These are phyloP conservation scores for Daboia siamensis DNA, from an alignment of 2,113 vertebrate genomes.

Conservation along the genomic window DNA sequence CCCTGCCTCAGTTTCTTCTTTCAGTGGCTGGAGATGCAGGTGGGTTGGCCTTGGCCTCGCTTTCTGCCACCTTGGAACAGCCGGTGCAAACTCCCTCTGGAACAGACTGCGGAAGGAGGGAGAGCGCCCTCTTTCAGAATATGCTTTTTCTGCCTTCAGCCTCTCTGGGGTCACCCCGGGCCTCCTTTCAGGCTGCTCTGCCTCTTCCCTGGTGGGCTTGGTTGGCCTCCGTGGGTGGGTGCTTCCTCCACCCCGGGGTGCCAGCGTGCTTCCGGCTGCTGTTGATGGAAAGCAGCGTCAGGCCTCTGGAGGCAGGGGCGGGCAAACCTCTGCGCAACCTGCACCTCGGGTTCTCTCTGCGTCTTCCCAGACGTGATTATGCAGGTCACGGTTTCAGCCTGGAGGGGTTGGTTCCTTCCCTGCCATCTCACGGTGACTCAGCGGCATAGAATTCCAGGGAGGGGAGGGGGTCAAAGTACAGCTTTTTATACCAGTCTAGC, in stretches of 20 bases:
- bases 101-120: background rate
- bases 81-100: background rate
- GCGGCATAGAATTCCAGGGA: background rate
- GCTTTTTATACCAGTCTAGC: background rate
- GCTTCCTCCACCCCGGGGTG: background rate
- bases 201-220: background rate
- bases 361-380: background rate
- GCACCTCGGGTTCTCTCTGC: background rate
- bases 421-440: background rate
- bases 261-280: background rate
- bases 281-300: background rate
- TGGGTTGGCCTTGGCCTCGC: background rate
- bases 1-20: background rate
- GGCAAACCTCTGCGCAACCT: too few relatives aligned
- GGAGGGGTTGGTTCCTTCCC: background rate
- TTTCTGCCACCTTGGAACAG: background rate
- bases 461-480: background rate
- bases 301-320: background rate
- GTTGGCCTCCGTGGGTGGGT: background rate
- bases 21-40: background rate
- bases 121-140: background rate
- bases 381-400: background rate
- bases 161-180: too few relatives aligned
- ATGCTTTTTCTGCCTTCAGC: background rate
- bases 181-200: background rate